phyloP scores from a whole-genome alignment of 2,797 vertebrate species.

The Manis pentadactyla region DNA sequence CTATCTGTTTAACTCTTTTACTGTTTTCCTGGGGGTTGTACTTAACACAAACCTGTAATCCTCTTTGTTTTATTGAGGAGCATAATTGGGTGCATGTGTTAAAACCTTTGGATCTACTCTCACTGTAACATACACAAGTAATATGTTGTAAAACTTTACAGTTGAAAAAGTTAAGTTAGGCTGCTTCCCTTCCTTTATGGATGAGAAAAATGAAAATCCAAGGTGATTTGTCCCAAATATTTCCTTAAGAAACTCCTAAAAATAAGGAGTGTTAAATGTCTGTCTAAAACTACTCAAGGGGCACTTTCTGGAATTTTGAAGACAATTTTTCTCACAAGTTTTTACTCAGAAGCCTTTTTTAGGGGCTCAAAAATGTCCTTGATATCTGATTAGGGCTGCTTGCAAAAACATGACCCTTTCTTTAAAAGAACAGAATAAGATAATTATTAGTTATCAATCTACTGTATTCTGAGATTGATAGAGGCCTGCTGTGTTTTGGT shows the following conservation, averaged over 20 bases:
- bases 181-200: background rate
- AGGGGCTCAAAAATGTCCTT: background rate
- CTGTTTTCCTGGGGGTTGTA: background rate
- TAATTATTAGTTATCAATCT: background rate
- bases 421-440: background rate
- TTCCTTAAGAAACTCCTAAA: background rate
- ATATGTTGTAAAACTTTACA: background rate
- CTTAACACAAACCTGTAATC: background rate
- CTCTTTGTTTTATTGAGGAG: background rate
- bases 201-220: background rate
- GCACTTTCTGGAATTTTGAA: background rate
- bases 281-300: background rate
- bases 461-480: conserved; percentile 3
- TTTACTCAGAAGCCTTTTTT: background rate
- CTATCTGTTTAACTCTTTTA: background rate
- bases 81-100: background rate
- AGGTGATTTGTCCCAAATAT: background rate
- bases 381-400: background rate
- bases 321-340: background rate
- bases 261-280: background rate
- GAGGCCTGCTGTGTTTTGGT: background rate
- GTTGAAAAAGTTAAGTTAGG: background rate
- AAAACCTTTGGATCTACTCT: background rate
- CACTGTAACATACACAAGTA: background rate
- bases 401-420: background rate